phyloP scores from a whole-genome alignment of 2,797 vertebrate species.

The Xenopus petersii region DNA sequence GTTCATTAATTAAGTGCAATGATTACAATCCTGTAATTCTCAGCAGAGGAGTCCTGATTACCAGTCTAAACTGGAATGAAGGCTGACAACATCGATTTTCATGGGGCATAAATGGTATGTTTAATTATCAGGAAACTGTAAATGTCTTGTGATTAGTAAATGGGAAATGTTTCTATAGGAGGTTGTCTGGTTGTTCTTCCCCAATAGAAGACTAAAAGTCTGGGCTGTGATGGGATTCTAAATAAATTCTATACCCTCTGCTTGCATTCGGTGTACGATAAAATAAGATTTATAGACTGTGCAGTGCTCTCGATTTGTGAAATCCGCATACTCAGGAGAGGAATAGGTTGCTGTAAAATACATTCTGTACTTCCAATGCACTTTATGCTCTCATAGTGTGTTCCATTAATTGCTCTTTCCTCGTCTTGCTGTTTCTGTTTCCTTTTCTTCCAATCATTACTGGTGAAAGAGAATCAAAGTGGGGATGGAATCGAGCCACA shows the following conservation, averaged over 20 bases:
- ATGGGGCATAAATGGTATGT: constrained; percentile 25
- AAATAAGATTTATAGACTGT: constrained; percentile 8
- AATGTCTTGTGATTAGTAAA: constrained; percentile 14
- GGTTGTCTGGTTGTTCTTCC: too few relatives aligned
- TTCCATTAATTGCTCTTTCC: too few relatives aligned
- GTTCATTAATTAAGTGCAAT: constrained; percentile 33
- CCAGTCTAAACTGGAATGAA: constrained; percentile 34
- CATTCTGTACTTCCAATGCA: too few relatives aligned
- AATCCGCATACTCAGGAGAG: too few relatives aligned
- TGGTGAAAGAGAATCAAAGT: not conserved
- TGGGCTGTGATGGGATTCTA: not conserved
- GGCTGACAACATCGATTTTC: constrained; percentile 17
- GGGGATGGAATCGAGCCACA: not conserved
- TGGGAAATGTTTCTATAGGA: not conserved
- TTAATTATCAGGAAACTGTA: constrained; percentile 22
- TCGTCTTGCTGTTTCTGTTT: too few relatives aligned
- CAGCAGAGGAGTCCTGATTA: constrained; percentile 27
- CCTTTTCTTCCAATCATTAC: too few relatives aligned
- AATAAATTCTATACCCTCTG: not conserved
- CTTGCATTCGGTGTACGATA: not conserved
- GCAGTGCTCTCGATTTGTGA: not conserved
- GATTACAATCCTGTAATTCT: constrained; percentile 34
- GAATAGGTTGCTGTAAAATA: too few relatives aligned
- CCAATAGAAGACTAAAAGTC: not conserved
- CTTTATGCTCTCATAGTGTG: too few relatives aligned